phyloP scores from a whole-genome alignment of 2,797 vertebrate genomes.

The Lates japonicus region DNA sequence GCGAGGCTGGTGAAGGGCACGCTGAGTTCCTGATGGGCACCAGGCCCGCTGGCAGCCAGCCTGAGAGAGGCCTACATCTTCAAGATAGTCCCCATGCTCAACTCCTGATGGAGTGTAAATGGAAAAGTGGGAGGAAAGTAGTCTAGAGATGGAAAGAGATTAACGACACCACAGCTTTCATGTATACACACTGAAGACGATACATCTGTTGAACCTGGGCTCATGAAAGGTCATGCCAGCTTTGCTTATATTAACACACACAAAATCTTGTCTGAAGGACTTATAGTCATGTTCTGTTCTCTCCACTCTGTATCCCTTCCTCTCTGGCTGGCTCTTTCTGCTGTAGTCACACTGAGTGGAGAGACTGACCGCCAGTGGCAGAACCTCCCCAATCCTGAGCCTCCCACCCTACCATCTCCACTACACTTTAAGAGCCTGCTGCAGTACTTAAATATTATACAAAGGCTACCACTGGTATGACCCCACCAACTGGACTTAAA shows the following conservation, averaged over 20 bases:
- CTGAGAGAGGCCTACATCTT: slow-evolving; percentile 97
- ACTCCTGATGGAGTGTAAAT: slow-evolving; percentile 98
- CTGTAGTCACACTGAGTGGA: slow-evolving; percentile 96
- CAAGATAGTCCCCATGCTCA: slow-evolving; percentile 99
- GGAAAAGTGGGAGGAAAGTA: slow-evolving; percentile 90
- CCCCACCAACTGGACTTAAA: slow-evolving; percentile 46
- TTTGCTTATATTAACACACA: slow-evolving; percentile 48
- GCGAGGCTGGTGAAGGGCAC: slow-evolving; percentile 99
- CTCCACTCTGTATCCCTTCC: slow-evolving; percentile 40
- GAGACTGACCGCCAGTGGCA: slow-evolving; percentile 99
- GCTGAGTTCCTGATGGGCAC: slow-evolving; percentile 95
- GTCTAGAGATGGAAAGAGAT: slow-evolving; percentile 1
- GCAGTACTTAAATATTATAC: slow-evolving; percentile 94
- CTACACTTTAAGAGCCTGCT: slow-evolving; percentile 97
- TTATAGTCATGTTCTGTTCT: slow-evolving; percentile 53
- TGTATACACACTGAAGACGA: slow-evolving; percentile 32
- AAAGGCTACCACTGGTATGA: slow-evolving; percentile 94
- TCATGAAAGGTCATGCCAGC: too few species aligned
- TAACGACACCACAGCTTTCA: slow-evolving; percentile 27
- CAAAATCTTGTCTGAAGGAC: slow-evolving; percentile 45
- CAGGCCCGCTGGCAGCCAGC: slow-evolving; percentile 90
- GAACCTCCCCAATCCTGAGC: slow-evolving; percentile 93
- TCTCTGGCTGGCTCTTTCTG: slow-evolving; percentile 66
- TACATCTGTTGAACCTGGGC: slow-evolving; percentile 22
- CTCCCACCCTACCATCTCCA: slow-evolving; percentile 99